phyloP scores from a whole-genome alignment of 1,140 invertebrate species.

The Samia ricini region DNA sequence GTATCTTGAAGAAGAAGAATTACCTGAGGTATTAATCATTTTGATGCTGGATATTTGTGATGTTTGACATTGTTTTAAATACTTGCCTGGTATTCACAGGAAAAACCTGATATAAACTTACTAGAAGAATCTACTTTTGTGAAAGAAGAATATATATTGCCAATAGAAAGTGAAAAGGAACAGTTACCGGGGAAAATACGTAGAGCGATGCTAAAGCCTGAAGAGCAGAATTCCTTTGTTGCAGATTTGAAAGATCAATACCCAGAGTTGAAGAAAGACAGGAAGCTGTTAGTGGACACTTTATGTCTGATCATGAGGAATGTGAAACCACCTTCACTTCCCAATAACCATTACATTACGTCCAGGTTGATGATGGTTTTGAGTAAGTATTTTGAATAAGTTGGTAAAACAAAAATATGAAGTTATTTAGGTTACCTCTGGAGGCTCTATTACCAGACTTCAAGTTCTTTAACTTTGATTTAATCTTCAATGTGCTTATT shows the following conservation, averaged over 20 bases:
- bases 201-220: conserved; percentile 24
- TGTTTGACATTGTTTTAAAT: too few relatives aligned
- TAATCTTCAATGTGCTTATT: too few relatives aligned
- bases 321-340: conserved; percentile 42
- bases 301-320: conserved; percentile 51
- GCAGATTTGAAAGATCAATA: conserved; percentile 44
- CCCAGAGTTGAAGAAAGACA: conserved; percentile 40
- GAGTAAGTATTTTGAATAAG: conserved; percentile 39
- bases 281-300: conserved; percentile 37
- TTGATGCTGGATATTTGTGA: too few relatives aligned
- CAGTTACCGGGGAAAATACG: not conserved
- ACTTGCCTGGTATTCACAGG: too few relatives aligned
- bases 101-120: not conserved
- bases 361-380: conserved; percentile 47
- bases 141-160: conserved; percentile 9
- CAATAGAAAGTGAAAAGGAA: conserved; percentile 19
- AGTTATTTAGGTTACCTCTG: too few relatives aligned
- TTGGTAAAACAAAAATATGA: too few relatives aligned
- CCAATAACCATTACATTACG: conserved; percentile 48
- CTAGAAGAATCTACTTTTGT: not conserved
- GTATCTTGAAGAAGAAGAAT: conserved; percentile 21
- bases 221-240: conserved; percentile 45
- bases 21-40: not conserved
- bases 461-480: too few relatives aligned
- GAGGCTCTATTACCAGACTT: too few relatives aligned